A percentile compares a stretch with the other conserved stretches of the same genome.
Evolutionary conservation across 2,113 vertebrate genomes (phyloP).

Genomic region (Pseudorasbora parva): DNA sequence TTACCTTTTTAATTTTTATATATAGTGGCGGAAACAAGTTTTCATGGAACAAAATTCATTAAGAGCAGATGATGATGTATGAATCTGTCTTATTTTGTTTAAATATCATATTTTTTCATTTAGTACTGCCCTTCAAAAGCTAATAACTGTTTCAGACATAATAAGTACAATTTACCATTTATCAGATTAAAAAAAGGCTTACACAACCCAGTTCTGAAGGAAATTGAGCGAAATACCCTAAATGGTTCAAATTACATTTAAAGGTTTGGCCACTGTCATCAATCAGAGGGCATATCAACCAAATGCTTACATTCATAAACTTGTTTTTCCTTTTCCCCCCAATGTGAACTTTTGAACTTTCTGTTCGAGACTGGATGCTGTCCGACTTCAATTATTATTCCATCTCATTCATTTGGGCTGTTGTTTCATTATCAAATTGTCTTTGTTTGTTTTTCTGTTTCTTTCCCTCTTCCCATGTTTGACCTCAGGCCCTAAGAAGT

Average conservation of each 20-base stretch:
- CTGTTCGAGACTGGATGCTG: not conserved
- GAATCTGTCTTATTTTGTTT: no score
- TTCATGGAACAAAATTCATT: no score
- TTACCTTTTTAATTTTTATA: no score
- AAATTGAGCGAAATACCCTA: no score
- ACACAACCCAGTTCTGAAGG: no score
- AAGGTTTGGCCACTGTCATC: not conserved
- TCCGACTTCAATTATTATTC: not conserved
- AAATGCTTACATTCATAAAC: not conserved
- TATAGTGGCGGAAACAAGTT: no score
- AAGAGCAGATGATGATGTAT: no score
- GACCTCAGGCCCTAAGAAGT: constrained; percentile 13
- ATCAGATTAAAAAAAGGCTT: no score
- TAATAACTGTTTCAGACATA: no score
- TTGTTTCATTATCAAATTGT: not conserved
- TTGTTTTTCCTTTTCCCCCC: not conserved
- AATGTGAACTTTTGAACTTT: not conserved
- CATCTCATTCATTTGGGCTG: not conserved
- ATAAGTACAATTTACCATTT: no score
- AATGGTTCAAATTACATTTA: not conserved
- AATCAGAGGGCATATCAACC: not conserved
- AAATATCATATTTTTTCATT: no score
- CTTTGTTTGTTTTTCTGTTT: not conserved
- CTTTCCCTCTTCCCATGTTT: not conserved
- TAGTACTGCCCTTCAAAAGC: no score